Conservation (phyloP, 2,113 vertebrate genomes). For the Tautogolabrus adspersus region DNA sequence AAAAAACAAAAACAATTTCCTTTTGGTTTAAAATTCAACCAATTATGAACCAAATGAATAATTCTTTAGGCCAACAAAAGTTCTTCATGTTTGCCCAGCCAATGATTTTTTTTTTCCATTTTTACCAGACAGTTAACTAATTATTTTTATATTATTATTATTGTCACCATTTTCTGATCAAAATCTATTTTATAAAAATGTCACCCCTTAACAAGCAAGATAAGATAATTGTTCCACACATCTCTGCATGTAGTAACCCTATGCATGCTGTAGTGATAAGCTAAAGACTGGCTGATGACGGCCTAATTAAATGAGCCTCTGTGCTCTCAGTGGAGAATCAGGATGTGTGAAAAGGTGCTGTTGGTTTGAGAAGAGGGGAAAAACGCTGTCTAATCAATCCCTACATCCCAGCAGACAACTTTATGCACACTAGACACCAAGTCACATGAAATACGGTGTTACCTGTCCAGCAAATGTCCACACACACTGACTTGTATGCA, state of each 20-base stretch:
- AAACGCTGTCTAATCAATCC: conserved; percentile 46
- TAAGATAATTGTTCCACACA: conserved; percentile 23
- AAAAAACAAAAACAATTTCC: background rate
- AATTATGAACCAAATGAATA: background rate
- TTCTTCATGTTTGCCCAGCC: too few species aligned
- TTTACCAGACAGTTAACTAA: too few species aligned
- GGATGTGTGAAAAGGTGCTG: conserved; percentile 76
- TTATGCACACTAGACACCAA: conserved; percentile 55
- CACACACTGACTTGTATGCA: conserved; percentile 37
- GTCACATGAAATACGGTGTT: conserved; percentile 28
- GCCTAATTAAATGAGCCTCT: conserved; percentile 84
- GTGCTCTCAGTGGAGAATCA: conserved; percentile 67
- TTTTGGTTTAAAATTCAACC: conserved; percentile 5
- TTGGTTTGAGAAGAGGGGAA: conserved; percentile 45
- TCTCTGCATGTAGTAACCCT: conserved; percentile 29
- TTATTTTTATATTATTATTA: background rate
- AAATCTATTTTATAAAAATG: background rate
- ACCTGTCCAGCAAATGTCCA: conserved; percentile 43
- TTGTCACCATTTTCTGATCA: background rate
- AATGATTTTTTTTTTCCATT: too few species aligned
- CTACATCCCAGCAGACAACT: conserved; percentile 55
- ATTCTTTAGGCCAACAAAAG: too few species aligned
- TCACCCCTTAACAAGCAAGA: background rate
- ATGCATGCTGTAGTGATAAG: conserved; percentile 71
- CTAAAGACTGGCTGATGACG: conserved; percentile 82